Conservation (phyloP, 2,888 invertebrate genomes). For the Caprella mutica region DNA sequence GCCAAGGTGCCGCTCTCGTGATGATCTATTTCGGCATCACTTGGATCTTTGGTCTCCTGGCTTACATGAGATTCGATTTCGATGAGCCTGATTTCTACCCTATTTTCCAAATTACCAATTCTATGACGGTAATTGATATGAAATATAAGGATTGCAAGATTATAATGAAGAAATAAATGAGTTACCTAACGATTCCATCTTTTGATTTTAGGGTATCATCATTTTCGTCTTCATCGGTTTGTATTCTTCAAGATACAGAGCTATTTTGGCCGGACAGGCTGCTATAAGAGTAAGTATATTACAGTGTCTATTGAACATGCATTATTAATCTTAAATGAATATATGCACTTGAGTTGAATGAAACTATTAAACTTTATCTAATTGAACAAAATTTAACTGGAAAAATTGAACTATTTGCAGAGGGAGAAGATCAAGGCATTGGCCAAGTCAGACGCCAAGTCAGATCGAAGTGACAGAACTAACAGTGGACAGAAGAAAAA, state of each 20-base stretch:
- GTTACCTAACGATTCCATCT: background rate
- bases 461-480: too few species aligned
- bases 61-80: constrained; percentile 21
- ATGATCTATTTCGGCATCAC: constrained; percentile 29
- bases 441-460: too few species aligned
- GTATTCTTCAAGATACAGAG: constrained; percentile 26
- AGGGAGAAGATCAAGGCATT: background rate
- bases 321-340: too few species aligned
- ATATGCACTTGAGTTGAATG: too few species aligned
- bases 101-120: constrained; percentile 34
- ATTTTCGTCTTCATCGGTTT: constrained; percentile 33
- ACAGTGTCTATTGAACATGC: too few species aligned
- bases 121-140: constrained; percentile 16
- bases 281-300: constrained; percentile 20
- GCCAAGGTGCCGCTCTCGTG: constrained; percentile 25
- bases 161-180: background rate
- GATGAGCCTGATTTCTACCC: constrained; percentile 30
- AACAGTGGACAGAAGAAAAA: too few species aligned
- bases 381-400: too few species aligned
- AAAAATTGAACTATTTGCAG: too few species aligned
- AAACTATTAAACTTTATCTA: too few species aligned
- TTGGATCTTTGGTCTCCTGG: constrained; percentile 31
- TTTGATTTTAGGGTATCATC: constrained; percentile 23
- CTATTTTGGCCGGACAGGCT: constrained; percentile 22
- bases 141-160: background rate